Conservation (phyloP, 2,113 vertebrate genomes). For the Catharus minimus region DNA sequence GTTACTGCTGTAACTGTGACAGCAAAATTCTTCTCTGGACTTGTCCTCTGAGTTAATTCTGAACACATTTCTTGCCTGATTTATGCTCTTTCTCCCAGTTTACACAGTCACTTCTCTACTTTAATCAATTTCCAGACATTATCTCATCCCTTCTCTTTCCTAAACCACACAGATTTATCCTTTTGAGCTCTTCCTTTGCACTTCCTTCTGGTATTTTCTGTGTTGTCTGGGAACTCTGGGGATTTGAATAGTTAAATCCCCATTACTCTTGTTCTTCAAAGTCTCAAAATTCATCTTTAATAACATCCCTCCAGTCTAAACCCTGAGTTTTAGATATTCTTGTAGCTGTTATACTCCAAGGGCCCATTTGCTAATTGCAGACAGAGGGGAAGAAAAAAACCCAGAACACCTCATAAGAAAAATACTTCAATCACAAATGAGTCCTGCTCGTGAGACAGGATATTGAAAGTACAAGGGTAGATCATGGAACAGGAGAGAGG, state of each 20-base stretch:
- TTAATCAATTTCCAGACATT: slow-evolving; percentile 3
- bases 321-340: neutral
- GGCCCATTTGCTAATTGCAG: neutral
- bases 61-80: slow-evolving; percentile 11
- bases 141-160: neutral
- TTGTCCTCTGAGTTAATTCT: neutral
- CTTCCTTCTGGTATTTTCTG: neutral
- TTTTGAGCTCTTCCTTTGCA: neutral
- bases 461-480: neutral
- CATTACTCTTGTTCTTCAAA: neutral
- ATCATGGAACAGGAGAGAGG: neutral
- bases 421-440: neutral
- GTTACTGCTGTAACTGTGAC: neutral
- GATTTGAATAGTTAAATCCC: neutral
- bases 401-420: neutral
- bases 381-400: neutral
- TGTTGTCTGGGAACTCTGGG: neutral
- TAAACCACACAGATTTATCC: neutral
- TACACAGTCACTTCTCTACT: neutral
- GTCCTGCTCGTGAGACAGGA: neutral
- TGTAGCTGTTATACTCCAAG: neutral
- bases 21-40: neutral
- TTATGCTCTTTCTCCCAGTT: neutral
- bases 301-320: neutral
- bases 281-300: neutral